Evolutionary conservation across 1,140 invertebrate species (phyloP), one percentile per base, ranked within the genome.

Genomic region (Calosoma granatense): DNA sequence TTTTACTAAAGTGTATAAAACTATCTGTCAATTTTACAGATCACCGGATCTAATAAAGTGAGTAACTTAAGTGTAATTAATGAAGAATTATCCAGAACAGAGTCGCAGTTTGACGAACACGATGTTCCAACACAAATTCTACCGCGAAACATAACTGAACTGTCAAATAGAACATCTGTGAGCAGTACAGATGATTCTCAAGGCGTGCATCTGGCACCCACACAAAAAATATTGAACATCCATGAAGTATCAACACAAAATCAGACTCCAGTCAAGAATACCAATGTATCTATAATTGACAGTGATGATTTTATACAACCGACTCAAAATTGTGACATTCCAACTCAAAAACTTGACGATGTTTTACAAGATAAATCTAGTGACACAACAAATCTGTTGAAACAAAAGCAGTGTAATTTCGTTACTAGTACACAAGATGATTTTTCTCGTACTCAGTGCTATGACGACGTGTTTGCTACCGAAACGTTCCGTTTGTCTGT

Each of bases 171-270:
- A 23, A 54, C 55, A 22, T 47, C 57, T n/a, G 54, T 19, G 9
- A 51, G 23, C 20, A 56, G 17, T 19, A 43, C 14, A 30, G n/a
- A 56, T 58, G 17, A 23, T 15, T 20, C 55, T 21, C 47, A 22
- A 58, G 36, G 36, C 43, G 53, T 55, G 11, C n/a, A n/a, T 21
- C 3, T 12, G 6, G 41, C 41, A 12, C 41, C 17, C 3, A 61
- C 60, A 39, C 57, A 61, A 59, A 15, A 51, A 11, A n/a, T n/a
- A n/a, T 51, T 53, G 20, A 41, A 51, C 20, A 61, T 61, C 51
- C 51, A 61, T 43, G 54, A 60, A 39, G 56, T 53, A 30, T 17
- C 15, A 17, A 60, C 60, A 12, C 60, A 61, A 55, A 53, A 30
- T n/a, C 26, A 14, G 14, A 30, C 14, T 4, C 26, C 6, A 30